Base-by-base conservation (phyloP, 2,797 vertebrate species). In the Smutsia gigantea region DNA sequence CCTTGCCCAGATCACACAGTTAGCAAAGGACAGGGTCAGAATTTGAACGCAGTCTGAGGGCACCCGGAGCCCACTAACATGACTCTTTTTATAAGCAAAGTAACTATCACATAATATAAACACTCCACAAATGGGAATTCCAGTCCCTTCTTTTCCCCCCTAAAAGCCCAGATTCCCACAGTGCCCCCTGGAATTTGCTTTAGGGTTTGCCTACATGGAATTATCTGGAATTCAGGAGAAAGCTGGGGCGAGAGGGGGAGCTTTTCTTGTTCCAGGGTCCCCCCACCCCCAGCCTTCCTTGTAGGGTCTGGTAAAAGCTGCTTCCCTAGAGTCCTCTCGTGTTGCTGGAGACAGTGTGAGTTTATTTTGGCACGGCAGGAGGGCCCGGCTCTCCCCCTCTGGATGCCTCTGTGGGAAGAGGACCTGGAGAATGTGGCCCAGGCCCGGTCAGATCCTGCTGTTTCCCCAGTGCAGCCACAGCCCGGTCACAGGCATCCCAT, bases 291-390 rank as follows among this genome's bases (percentile, higher is more conserved):
- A 95, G 7, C 64, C 75, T 95, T 92, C 96, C 88, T 96, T 89
- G 68, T 55, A 88, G 93, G 77, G 86, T 95, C 96, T 96, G 95
- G 88, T 96, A 91, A 90, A 95, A 42, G 66, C 68, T 25, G 34
- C 71, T 77, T 82, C 81, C 57, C 75, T 90, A 11, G 17, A 92
- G 92, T 72, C 78, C 92, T 97, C 94, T 96, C 81, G 59, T 92
- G 25, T 95, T 89, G 69, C 95, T 97, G 95, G 96, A 94, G 97
- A 91, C 96, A 95, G 94, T 37, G 49, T 53, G 14, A 95, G 95
- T 98, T 98, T 97, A 94, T 96, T 96, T 97, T 97, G 97, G 97
- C 97, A 95, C 85, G 0, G 18, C 18, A 5, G 79, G 78, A 82
- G 72, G 87, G 79, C 81, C 77, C 5, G 1, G 3, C 4, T 81